Conservation (phyloP, 2,888 invertebrate species). For the Griposia aprilina region DNA sequence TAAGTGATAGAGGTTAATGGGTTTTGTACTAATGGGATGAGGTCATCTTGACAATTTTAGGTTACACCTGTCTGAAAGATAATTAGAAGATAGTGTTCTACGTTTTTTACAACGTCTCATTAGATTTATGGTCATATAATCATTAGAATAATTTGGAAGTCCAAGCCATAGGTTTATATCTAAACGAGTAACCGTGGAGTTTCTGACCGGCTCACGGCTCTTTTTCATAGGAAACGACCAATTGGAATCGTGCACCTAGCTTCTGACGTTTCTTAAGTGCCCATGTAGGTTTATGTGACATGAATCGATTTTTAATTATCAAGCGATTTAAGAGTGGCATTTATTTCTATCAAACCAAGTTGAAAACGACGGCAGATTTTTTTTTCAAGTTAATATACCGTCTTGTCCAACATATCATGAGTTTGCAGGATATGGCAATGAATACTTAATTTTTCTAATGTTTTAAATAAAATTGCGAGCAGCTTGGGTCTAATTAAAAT, state of each 20-base stretch:
- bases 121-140: constrained; percentile 8
- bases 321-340: neutral
- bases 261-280: too few species aligned
- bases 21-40: constrained; percentile 43
- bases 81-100: constrained; percentile 29
- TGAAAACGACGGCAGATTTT: neutral
- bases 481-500: constrained; percentile 52
- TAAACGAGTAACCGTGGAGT: too few species aligned
- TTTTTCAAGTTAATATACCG: neutral
- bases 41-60: constrained; percentile 36
- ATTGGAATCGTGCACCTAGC: too few species aligned
- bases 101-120: constrained; percentile 26
- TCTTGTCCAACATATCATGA: neutral
- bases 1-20: constrained; percentile 52
- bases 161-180: neutral
- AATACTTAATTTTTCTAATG: neutral
- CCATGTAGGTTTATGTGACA: too few species aligned
- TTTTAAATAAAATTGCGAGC: neutral
- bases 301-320: too few species aligned
- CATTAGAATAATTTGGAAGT: constrained; percentile 5
- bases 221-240: too few species aligned
- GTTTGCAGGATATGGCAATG: neutral
- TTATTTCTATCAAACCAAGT: neutral
- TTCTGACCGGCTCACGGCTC: too few species aligned
- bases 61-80: constrained; percentile 17